These are phyloP conservation scores for Pandemis corylana DNA, from an alignment of 2,888 invertebrate species.

Conservation along the genomic window DNA sequence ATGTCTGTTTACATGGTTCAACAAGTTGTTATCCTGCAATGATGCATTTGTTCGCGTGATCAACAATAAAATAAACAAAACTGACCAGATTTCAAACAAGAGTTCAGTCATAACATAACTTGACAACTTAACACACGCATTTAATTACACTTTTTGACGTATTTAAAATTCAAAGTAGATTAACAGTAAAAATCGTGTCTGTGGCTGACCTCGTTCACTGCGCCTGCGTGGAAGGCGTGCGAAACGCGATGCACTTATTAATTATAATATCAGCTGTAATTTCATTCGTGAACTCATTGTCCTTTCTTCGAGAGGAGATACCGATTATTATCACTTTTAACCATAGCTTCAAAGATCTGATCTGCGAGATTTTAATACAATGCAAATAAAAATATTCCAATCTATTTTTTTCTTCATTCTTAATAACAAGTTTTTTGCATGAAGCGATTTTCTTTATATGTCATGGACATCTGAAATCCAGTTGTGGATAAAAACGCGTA, in stretches of 20 bases:
- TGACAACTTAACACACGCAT: not conserved
- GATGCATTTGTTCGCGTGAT: no score
- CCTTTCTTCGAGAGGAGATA: constrained; percentile 39
- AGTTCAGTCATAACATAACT: not conserved
- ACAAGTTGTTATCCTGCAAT: no score
- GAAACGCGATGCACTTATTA: constrained; percentile 74
- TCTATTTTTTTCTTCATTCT: not conserved
- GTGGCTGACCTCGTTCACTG: constrained; percentile 67
- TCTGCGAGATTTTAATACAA: not conserved
- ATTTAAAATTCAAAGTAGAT: constrained; percentile 50
- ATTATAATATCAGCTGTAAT: constrained; percentile 62
- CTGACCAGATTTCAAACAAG: no score
- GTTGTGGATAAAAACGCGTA: not conserved
- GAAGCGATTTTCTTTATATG: not conserved
- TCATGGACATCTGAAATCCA: constrained; percentile 3
- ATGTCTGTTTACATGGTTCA: no score
- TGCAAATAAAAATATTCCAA: not conserved
- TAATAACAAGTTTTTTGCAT: not conserved
- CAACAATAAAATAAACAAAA: no score
- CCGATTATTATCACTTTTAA: constrained; percentile 29
- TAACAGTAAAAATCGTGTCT: constrained; percentile 50
- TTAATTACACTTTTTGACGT: constrained; percentile 34
- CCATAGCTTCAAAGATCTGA: not conserved
- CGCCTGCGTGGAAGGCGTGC: constrained; percentile 62
- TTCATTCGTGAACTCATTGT: constrained; percentile 51